Conservation (phyloP, 2,888 invertebrate genomes). For the Limenitis camilla region DNA sequence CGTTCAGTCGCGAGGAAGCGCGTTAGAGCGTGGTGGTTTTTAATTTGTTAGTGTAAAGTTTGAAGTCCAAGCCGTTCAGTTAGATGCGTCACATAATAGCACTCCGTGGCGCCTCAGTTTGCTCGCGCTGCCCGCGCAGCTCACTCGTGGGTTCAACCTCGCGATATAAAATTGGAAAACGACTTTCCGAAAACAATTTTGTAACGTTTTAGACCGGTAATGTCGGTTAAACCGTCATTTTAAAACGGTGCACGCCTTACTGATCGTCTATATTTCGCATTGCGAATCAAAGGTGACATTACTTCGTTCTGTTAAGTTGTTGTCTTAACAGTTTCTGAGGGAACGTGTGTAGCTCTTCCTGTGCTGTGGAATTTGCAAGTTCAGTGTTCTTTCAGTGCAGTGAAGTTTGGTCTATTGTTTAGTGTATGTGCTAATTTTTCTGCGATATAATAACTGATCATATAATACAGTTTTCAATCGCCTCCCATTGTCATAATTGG, state of each 20-base stretch:
- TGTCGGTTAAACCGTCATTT: conserved; percentile 62
- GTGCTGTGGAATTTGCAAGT: conserved; percentile 54
- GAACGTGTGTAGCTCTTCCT: conserved; percentile 60
- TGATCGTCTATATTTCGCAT: conserved; percentile 59
- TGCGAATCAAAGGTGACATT: conserved; percentile 62
- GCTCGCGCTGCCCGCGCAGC: conserved; percentile 69
- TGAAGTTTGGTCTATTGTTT: conserved; percentile 59
- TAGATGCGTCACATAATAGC: conserved; percentile 56
- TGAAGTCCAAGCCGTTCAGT: conserved; percentile 58
- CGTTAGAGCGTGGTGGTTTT: conserved; percentile 31
- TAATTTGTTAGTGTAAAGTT: conserved; percentile 63
- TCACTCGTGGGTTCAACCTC: conserved; percentile 52
- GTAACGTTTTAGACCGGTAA: conserved; percentile 66
- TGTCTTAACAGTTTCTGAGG: conserved; percentile 62
- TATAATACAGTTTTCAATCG: conserved; percentile 45
- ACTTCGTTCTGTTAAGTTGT: conserved; percentile 59
- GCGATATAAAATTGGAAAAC: conserved; percentile 29
- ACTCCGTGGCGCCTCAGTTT: conserved; percentile 58
- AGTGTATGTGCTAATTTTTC: conserved; percentile 58
- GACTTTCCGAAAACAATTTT: conserved; percentile 55
- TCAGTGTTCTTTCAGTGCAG: conserved; percentile 61
- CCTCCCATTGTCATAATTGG: conserved; percentile 28
- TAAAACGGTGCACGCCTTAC: conserved; percentile 48
- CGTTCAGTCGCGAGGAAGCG: conserved; percentile 25
- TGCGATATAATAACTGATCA: conserved; percentile 24